Conservation (phyloP, 2,797 vertebrate genomes). For the Phoeniculus purpureus region DNA sequence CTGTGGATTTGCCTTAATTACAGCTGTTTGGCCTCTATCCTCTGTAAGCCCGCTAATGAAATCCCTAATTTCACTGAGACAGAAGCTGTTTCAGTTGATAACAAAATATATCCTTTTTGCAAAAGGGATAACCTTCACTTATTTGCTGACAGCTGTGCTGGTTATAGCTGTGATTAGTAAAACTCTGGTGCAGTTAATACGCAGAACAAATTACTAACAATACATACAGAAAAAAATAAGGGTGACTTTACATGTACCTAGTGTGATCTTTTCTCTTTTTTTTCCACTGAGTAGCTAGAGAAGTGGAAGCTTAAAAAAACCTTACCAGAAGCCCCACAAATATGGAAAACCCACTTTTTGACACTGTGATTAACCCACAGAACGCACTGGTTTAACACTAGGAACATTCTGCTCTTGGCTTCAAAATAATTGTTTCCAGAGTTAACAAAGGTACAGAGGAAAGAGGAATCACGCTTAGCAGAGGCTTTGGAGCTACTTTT, state of each 20-base stretch:
- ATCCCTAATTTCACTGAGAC: neutral
- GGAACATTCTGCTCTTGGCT: neutral
- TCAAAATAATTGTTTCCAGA: neutral
- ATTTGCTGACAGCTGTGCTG: neutral
- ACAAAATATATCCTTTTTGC: neutral
- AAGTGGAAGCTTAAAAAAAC: neutral
- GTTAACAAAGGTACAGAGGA: neutral
- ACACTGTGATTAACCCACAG: neutral
- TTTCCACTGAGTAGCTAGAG: neutral
- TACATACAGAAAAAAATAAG: neutral
- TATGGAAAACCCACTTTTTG: neutral
- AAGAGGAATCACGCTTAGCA: neutral
- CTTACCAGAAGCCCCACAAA: neutral
- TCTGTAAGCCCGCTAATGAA: neutral
- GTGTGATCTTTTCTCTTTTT: neutral
- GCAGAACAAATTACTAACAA: neutral
- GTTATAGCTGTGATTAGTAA: neutral
- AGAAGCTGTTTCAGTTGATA: neutral
- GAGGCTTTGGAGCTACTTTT: neutral
- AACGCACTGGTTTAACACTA: neutral
- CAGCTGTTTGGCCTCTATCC: neutral
- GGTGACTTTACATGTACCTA: neutral
- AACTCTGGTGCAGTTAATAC: neutral
- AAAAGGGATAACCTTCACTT: neutral
- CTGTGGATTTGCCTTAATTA: neutral